Evolutionary conservation across 2,113 vertebrate species (phyloP).

Genomic region (Podarcis raffonei): DNA sequence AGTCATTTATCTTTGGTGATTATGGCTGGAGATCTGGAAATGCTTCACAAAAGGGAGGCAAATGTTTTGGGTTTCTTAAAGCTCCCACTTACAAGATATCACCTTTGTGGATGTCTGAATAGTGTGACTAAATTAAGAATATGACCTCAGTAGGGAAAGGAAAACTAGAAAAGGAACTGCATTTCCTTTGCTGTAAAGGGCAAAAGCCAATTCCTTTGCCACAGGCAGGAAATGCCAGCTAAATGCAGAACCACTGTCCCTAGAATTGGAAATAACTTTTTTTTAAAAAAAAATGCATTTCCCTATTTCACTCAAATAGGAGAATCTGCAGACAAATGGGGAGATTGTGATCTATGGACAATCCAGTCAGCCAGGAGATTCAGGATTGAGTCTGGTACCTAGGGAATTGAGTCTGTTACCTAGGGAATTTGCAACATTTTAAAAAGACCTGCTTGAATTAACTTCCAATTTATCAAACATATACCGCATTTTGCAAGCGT

Average conservation of each 20-base stretch:
- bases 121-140: conserved; percentile 23
- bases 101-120: neutral
- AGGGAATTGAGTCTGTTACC: too few species aligned
- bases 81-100: accelerated
- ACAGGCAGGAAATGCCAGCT: neutral
- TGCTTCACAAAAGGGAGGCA: neutral
- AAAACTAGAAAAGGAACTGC: conserved; percentile 21
- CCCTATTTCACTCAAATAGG: neutral
- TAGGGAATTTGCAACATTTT: too few species aligned
- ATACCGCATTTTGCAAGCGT: neutral
- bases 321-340: neutral
- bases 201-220: neutral
- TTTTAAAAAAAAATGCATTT: neutral
- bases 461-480: too few species aligned
- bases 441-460: too few species aligned
- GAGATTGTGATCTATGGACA: neutral
- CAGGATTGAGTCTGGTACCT: neutral
- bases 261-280: neutral
- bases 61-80: neutral
- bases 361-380: neutral
- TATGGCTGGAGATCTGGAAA: neutral
- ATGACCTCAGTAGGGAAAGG: neutral
- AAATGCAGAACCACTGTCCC: neutral
- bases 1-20: neutral
- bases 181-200: conserved; percentile 4